Base-by-base conservation (phyloP, 2,113 vertebrate genomes). In the Lethenteron camtschaticum region DNA sequence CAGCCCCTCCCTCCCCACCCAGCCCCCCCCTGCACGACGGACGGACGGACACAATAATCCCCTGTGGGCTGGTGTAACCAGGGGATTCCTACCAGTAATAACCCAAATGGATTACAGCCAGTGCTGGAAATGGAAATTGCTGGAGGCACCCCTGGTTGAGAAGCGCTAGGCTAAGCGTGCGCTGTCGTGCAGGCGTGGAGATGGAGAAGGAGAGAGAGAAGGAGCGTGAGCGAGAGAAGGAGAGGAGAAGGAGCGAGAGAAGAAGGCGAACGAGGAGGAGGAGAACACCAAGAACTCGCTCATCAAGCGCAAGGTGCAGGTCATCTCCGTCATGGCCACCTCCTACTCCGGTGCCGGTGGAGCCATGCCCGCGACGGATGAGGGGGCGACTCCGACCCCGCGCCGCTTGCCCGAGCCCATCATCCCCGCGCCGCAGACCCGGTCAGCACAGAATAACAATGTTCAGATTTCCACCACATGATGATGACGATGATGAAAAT, bases 371-470 rank as follows among this genome's bases (percentile, higher is more conserved):
- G 13, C 71, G 0, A 76, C 81, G 41, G 41, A 41, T 56, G 80
- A 83, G 13, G 74, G 76, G 4, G 81, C 77, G 56, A 75, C 69
- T 0, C 83, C 82, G 0, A 79, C 82, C 8, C 75, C 82, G 70
- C 92, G 88, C 73, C 84, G 85, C 56, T 80, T 90, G 6, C 89
- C 89, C 0, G 88, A 92, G 20, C 88, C 90, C 60, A 90, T 95
- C 76, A 77, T 94, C 9, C 89, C 85, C 0, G 77, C 83, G 2
- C 75, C 81, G 0, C 88, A 88, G 57, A 78, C 84, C 63, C 85
- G 89, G 90, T 95, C 70, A 79, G 80, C 41, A 41, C 41, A 41
- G 41, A 41, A 41, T 6, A 41, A 41, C 41, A 41, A 41, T 41
- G 41, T 41, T 41, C 41, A 41, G 41, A 41, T 41, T 41, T 41